Evolutionary conservation across 2,888 invertebrate genomes (phyloP).

Genomic region (Octodonta nipae): DNA sequence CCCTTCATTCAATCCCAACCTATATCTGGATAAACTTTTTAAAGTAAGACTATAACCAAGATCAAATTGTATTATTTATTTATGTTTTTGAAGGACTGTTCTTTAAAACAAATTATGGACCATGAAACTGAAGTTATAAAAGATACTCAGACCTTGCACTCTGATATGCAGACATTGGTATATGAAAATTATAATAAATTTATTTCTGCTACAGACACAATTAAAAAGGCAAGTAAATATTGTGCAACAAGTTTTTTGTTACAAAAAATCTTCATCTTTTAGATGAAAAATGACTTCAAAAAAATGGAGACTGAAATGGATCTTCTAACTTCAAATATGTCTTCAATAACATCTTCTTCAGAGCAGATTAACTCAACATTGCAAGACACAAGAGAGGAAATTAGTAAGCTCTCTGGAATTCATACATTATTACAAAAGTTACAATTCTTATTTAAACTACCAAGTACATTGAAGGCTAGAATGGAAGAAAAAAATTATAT

Average conservation of each 20-base stretch:
- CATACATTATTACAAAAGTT: constrained; percentile 79
- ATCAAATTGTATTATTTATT: not conserved
- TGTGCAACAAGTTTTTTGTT: too few species aligned
- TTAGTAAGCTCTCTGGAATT: constrained; percentile 79
- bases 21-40: constrained; percentile 64
- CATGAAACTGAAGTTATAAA: constrained; percentile 79
- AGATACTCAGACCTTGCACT: constrained; percentile 88
- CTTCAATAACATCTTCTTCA: constrained; percentile 78
- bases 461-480: constrained; percentile 71
- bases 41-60: constrained; percentile 37
- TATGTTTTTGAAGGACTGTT: constrained; percentile 50
- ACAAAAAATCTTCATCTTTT: too few species aligned
- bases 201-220: constrained; percentile 93
- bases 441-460: constrained; percentile 87
- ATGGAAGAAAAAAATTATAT: constrained; percentile 75
- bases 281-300: constrained; percentile 96
- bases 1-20: constrained; percentile 66
- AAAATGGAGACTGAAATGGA: constrained; percentile 99
- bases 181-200: constrained; percentile 99
- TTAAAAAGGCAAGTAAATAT: constrained; percentile 49
- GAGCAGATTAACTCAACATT: constrained; percentile 59
- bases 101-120: constrained; percentile 86
- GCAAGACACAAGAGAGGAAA: constrained; percentile 72
- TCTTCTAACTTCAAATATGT: constrained; percentile 81
- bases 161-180: constrained; percentile 97